phyloP scores from a whole-genome alignment of 2,113 vertebrate genomes.

The Atractosteus spatula region DNA sequence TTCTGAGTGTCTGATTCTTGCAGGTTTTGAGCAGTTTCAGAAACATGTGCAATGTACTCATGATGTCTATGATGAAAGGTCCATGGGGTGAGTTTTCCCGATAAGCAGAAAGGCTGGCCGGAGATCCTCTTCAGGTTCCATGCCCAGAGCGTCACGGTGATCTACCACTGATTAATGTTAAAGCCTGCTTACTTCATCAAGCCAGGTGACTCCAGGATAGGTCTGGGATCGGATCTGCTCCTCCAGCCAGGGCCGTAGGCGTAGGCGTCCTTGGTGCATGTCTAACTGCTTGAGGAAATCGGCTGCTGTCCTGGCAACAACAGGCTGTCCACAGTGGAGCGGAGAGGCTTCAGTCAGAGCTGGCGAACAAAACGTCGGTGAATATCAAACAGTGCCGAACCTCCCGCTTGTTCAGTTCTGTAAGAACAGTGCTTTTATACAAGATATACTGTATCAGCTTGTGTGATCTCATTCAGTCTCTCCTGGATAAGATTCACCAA shows the following conservation, averaged over 20 bases:
- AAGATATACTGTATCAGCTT: not conserved
- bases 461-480: no score
- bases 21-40: no score
- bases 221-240: slow-evolving; percentile 68
- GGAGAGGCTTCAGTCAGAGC: not conserved
- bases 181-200: slow-evolving; percentile 57
- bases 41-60: no score
- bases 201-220: slow-evolving; percentile 69
- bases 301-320: not conserved
- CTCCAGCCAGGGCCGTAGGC: slow-evolving; percentile 69
- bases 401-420: not conserved
- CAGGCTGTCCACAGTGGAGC: not conserved
- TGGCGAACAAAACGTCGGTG: not conserved
- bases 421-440: not conserved
- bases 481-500: no score
- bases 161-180: no score
- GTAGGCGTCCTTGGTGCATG: slow-evolving; percentile 65
- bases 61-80: no score
- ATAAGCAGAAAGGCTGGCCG: no score
- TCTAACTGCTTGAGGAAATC: slow-evolving; percentile 1
- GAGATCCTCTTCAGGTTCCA: no score
- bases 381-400: not conserved
- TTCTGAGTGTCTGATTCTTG: no score
- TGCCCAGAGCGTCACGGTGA: no score
- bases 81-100: no score